A percentile compares a stretch with the other conserved stretches of the same genome.
phyloP scores from a whole-genome alignment of 2,113 vertebrate species.

The Urocynchramus pylzowi region DNA sequence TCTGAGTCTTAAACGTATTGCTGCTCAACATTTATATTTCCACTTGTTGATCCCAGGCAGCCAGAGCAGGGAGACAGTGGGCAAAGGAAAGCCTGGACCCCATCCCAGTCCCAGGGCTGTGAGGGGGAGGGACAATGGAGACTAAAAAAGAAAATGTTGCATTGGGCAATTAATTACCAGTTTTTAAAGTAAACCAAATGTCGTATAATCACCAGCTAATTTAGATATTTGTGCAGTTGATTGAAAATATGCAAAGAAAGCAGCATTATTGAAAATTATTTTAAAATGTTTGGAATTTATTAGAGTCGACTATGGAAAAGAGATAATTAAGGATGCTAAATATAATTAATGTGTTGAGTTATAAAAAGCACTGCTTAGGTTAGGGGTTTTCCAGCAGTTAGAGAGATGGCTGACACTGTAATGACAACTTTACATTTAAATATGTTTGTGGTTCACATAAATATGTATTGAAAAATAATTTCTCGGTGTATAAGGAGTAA shows the following conservation, averaged over 20 bases:
- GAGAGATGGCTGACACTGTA: conserved; percentile 7
- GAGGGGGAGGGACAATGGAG: background rate
- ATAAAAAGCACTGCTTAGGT: conserved; percentile 54
- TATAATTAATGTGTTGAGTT: conserved; percentile 54
- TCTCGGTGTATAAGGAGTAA: background rate
- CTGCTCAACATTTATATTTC: background rate
- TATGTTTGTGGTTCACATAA: conserved; percentile 31
- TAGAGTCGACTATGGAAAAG: conserved; percentile 29
- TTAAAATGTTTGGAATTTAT: conserved; percentile 56
- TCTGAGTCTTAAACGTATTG: background rate
- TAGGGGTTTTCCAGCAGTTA: conserved; percentile 53
- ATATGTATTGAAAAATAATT: conserved; percentile 44
- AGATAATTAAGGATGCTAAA: conserved; percentile 60
- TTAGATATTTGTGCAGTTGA: conserved; percentile 57
- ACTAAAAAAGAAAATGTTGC: background rate
- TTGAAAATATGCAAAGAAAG: conserved; percentile 62
- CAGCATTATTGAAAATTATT: conserved; percentile 51
- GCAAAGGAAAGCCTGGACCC: background rate
- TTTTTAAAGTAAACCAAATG: background rate
- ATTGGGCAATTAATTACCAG: background rate
- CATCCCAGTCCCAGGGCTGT: background rate
- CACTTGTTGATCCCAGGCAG: background rate
- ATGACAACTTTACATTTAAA: conserved; percentile 40
- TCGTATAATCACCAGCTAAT: conserved; percentile 25
- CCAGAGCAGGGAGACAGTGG: fast-evolving